Percentiles rank a stretch among this genome's conserved stretches.
Conservation (phyloP, 2,888 invertebrate species). For the Cantharis flavilabris region DNA sequence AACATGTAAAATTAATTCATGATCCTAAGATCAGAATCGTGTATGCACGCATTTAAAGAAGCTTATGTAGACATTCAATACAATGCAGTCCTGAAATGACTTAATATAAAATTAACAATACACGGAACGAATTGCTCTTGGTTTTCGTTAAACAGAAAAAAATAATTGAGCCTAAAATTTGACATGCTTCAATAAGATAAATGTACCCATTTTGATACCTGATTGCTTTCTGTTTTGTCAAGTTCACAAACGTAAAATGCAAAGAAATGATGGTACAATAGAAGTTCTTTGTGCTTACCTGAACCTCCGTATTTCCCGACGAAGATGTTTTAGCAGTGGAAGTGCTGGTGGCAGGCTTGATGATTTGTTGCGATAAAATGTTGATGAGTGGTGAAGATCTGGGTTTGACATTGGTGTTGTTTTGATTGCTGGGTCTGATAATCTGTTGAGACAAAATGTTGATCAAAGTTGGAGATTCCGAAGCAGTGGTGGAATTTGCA, state of each 20-base stretch:
- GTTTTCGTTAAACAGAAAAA: background rate
- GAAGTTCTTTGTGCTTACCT: background rate
- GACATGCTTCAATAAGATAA: background rate
- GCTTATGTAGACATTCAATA: no score
- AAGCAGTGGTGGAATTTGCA: constrained; percentile 17
- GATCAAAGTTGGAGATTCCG: constrained; percentile 56
- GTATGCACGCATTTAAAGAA: no score
- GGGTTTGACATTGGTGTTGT: constrained; percentile 37
- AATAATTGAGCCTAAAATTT: background rate
- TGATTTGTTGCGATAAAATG: constrained; percentile 53
- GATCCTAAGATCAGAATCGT: no score
- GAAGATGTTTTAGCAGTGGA: background rate
- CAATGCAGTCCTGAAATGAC: no score
- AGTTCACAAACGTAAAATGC: background rate
- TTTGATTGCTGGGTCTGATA: constrained; percentile 51
- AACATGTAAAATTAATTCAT: no score
- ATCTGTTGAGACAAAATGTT: constrained; percentile 61
- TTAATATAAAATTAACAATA: background rate
- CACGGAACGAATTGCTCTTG: background rate
- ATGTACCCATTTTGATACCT: background rate
- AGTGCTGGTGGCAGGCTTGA: constrained; percentile 40
- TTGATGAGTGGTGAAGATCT: constrained; percentile 51
- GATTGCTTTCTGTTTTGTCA: background rate
- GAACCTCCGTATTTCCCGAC: constrained; percentile 6
- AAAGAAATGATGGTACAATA: background rate